A percentile compares a stretch with the other conserved stretches of the same genome.
phyloP scores from a whole-genome alignment of 2,888 invertebrate genomes.

The Octodonta nipae region DNA sequence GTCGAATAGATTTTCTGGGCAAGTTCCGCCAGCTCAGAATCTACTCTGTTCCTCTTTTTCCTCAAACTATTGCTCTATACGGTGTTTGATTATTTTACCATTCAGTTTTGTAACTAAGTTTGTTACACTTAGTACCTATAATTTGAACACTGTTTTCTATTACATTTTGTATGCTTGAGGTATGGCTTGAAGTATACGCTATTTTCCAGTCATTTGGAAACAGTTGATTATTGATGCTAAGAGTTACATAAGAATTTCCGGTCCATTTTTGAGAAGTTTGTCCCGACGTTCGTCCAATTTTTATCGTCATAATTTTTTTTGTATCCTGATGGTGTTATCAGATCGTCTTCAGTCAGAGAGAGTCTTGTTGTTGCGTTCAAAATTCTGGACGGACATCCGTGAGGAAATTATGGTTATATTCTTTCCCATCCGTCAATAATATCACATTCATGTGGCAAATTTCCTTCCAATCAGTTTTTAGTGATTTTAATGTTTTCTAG shows the following conservation, averaged over 20 bases:
- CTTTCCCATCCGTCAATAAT: neutral
- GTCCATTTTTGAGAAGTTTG: conserved; percentile 1
- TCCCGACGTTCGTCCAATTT: neutral
- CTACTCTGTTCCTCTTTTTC: too few species aligned
- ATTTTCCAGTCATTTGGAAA: neutral
- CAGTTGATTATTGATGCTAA: neutral
- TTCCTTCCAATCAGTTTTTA: neutral
- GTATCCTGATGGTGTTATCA: too few species aligned
- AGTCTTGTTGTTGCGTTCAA: too few species aligned
- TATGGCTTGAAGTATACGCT: conserved; percentile 1
- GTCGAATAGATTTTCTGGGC: too few species aligned
- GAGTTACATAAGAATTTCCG: neutral
- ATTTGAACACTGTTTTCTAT: conserved; percentile 1
- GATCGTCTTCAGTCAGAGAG: too few species aligned
- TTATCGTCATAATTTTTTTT: neutral
- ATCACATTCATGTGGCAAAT: conserved; percentile 1
- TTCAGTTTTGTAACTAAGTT: neutral
- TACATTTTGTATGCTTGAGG: neutral
- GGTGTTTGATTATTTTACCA: too few species aligned
- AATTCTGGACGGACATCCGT: too few species aligned
- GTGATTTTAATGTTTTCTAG: neutral
- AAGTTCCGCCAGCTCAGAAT: too few species aligned
- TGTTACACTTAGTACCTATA: neutral
- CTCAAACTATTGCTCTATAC: too few species aligned
- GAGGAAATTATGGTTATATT: too few species aligned